phyloP scores from a whole-genome alignment of 2,113 vertebrate species.

The Nannospalax galili region DNA sequence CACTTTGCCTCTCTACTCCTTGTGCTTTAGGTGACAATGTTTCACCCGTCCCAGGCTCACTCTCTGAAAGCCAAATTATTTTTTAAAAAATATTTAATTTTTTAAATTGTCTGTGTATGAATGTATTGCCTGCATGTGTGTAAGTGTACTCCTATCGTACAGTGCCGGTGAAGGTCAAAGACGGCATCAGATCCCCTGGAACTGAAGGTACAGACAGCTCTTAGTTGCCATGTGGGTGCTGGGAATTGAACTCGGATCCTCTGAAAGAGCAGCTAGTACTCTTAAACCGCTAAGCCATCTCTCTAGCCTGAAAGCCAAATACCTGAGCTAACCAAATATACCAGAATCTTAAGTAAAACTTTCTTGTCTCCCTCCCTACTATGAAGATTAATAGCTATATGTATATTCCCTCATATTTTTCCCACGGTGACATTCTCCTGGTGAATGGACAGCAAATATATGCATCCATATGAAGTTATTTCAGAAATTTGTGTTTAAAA shows the following conservation, averaged over 20 bases:
- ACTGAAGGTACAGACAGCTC: no score
- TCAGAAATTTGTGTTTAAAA: background rate
- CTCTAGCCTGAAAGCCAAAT: background rate
- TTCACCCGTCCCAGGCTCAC: background rate
- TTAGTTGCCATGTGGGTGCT: no score
- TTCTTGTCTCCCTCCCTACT: background rate
- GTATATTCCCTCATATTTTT: background rate
- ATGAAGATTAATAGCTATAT: background rate
- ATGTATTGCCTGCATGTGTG: no score
- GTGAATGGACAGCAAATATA: background rate
- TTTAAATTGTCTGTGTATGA: no score
- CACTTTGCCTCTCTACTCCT: background rate
- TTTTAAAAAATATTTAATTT: no score
- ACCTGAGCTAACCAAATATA: background rate
- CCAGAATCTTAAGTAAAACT: background rate
- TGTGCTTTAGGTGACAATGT: conserved; percentile 10
- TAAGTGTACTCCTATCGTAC: no score
- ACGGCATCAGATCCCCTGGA: no score
- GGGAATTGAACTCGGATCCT: no score
- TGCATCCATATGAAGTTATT: background rate
- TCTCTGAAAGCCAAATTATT: background rate
- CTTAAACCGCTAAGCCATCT: no score
- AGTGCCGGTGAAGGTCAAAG: no score
- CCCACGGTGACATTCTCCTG: background rate
- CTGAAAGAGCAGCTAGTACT: no score